Evolutionary conservation across 1,140 invertebrate genomes (phyloP), one percentile per base, ranked within the genome.

Genomic region (Ruditapes philippinarum): DNA sequence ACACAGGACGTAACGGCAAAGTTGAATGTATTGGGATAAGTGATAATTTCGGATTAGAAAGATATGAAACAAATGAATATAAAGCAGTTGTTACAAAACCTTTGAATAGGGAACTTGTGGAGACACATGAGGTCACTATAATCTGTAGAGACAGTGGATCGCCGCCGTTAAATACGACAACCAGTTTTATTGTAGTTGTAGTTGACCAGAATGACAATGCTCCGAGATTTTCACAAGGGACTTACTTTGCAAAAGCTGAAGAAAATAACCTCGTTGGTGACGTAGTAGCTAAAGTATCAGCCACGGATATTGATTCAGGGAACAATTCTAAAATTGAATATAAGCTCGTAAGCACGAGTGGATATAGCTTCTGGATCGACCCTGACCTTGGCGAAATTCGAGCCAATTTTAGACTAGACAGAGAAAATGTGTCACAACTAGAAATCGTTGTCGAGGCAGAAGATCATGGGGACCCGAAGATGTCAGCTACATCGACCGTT

Each of bases 161-260:
- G 91, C 98, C 98, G 38, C 97, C 97, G 9, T 95, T 98, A 5
- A 97, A 97, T 25, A 97, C 97, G 0, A 96, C 98, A 70, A 97
- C 97, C n/a, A 97, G 97, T 95, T 97, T 99, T 85, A 96, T 97
- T 3, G 96, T 99, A 49, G 97, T 98, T 93, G 97, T 99, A 33
- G 96, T 98, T 42, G 98, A 99, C 95, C 98, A 98, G 90, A 99
- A 99, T 95, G 98, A 99, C 95, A 98, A 99, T 94, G 96, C 97
- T 36, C 98, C 98, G 0, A 96, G 97, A 88, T 99, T 99, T 96
- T 36, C 65, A 12, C 70, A 92, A 25, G 49, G 76, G 2, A 70
- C 62, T 14, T 93, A 90, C 74, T 85, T 80, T 25, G 89, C 86
- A 1, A 89, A 84, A 31, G 60, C 94, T 12, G 54, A 84, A n/a